Base-by-base conservation (phyloP, 1,140 invertebrate species). In the Metopolophium dirhodum region DNA sequence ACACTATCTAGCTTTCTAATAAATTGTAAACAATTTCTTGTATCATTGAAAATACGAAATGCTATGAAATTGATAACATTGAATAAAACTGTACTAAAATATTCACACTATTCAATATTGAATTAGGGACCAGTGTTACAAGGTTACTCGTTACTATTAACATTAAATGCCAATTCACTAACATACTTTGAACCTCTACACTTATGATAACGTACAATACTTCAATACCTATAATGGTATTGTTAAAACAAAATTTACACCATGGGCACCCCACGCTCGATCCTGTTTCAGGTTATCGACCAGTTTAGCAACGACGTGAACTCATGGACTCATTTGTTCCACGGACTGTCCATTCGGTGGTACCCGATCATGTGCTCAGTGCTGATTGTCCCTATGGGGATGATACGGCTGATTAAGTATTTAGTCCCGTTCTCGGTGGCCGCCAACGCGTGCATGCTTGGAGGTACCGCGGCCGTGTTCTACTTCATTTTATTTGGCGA, bases 391-490 rank as follows among this genome's bases (percentile, higher is more conserved):
- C 94, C 96, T 1, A 95, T 97, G 77, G 96, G 96, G 35, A 96
- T 97, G 94, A 96, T 97, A 47, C 94, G 97, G 45, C 23, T 92
- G 94, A 95, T 98, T 6, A 97, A 97, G 94, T 97, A 96, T 94
- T 94, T 98, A 94, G 97, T 97, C 14, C 97, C 97, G 2, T 97
- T 98, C 95, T 97, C 97, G 0, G 95, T 96, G 2, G 94, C 97
- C 41, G 97, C 97, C 35, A 97, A 97, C 94, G 93, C 96, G 1
- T 96, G 96, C 57, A 96, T 97, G 94, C 95, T 97, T 2, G 94
- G 96, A 7, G 96, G 97, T 6, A 96, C 97, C 83, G 95, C 94
- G 3, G 96, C 97, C 82, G 97, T 96, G 1, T 95, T 97, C 93
- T 97, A 97, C 94, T 97, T 97, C 94, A 96, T 97, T 94, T 97